Conservation (phyloP, 2,888 invertebrate genomes). For the Amphipyra tragopoginis region DNA sequence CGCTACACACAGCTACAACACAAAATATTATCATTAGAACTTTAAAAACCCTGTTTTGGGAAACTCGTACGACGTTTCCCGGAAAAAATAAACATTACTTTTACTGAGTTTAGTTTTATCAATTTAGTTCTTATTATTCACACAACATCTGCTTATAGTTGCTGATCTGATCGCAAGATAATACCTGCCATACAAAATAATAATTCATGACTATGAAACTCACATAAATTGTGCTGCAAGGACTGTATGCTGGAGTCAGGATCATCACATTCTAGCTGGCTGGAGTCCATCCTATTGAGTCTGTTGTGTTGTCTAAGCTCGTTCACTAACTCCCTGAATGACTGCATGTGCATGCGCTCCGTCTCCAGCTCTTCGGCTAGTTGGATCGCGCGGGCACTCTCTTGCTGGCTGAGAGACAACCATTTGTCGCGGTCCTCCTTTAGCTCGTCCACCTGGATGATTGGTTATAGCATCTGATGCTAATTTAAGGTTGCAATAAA, state of each 20-base stretch:
- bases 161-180: too few species aligned
- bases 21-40: not conserved
- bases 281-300: slow-evolving; percentile 75
- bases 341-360: slow-evolving; percentile 69
- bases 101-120: too few species aligned
- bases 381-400: slow-evolving; percentile 66
- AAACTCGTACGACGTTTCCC: too few species aligned
- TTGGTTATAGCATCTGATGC: not conserved
- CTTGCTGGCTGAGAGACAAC: slow-evolving; percentile 73
- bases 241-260: slow-evolving; percentile 77
- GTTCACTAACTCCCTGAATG: slow-evolving; percentile 74
- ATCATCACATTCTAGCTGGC: slow-evolving; percentile 83
- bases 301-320: slow-evolving; percentile 79
- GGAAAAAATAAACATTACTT: too few species aligned
- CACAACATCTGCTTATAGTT: too few species aligned
- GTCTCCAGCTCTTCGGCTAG: slow-evolving; percentile 75
- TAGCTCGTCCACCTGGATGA: slow-evolving; percentile 82
- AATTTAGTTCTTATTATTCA: too few species aligned
- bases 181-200: too few species aligned
- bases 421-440: slow-evolving; percentile 82
- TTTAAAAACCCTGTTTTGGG: too few species aligned
- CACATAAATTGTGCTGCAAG: slow-evolving; percentile 77
- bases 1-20: slow-evolving; percentile 76
- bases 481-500: not conserved
- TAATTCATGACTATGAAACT: slow-evolving; percentile 52